Evolutionary conservation across 2,888 invertebrate genomes (phyloP).

Genomic region (Cabera pusaria): DNA sequence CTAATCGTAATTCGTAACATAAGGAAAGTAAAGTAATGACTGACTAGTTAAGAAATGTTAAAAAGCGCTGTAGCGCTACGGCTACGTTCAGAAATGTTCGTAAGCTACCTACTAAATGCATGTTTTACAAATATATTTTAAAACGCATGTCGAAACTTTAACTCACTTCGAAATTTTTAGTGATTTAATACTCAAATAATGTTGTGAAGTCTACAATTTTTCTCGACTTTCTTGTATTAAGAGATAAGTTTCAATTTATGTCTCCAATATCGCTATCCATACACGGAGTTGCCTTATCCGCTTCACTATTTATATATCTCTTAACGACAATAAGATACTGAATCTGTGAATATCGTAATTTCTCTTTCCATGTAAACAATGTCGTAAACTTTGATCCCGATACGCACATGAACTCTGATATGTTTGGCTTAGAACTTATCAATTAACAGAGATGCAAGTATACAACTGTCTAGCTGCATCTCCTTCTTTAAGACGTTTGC

Average conservation of each 20-base stretch:
- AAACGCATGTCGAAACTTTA: too few relatives aligned
- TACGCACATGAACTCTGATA: slow-evolving; percentile 30
- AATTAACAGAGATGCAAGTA: too few relatives aligned
- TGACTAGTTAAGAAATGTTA: too few relatives aligned
- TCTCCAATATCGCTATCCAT: slow-evolving; percentile 16
- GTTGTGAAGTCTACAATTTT: not conserved
- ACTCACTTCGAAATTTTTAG: not conserved
- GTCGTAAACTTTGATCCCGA: slow-evolving; percentile 34
- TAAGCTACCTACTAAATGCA: too few relatives aligned
- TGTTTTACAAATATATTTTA: too few relatives aligned
- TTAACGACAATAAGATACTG: slow-evolving; percentile 17
- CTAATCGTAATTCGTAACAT: too few relatives aligned
- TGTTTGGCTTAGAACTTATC: slow-evolving; percentile 34
- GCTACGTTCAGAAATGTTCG: too few relatives aligned
- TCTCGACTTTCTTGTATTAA: slow-evolving; percentile 5
- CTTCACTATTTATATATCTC: slow-evolving; percentile 14
- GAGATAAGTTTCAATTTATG: slow-evolving; percentile 21
- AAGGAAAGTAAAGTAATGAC: too few relatives aligned
- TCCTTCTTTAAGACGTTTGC: too few relatives aligned
- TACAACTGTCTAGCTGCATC: too few relatives aligned
- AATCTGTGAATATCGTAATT: slow-evolving; percentile 34
- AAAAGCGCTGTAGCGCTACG: too few relatives aligned
- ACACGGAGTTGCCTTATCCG: slow-evolving; percentile 17
- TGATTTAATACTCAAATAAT: not conserved
- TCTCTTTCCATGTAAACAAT: slow-evolving; percentile 32